These are phyloP conservation scores for Hystrix brachyura DNA, from an alignment of 2,113 vertebrate genomes.

Conservation along the genomic window DNA sequence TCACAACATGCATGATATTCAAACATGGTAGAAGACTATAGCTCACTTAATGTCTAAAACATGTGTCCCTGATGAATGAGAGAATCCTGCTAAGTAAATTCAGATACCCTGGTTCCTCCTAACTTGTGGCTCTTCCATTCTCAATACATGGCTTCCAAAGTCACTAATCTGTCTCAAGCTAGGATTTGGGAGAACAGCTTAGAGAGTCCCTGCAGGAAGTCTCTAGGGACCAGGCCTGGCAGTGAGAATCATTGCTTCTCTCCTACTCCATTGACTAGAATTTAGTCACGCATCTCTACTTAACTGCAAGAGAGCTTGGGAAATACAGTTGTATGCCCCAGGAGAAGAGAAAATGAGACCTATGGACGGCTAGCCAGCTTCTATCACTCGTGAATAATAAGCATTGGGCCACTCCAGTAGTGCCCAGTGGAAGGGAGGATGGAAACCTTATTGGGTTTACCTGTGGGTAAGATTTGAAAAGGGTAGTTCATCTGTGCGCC, in stretches of 20 bases:
- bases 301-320: not conserved
- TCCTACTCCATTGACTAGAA: not conserved
- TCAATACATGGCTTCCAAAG: slow-evolving; percentile 8
- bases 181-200: not conserved
- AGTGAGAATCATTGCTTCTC: not conserved
- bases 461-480: not conserved
- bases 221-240: not conserved
- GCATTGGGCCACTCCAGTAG: not conserved
- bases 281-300: not conserved
- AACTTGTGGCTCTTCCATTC: not conserved
- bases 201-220: not conserved
- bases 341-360: not conserved
- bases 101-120: slow-evolving; percentile 13
- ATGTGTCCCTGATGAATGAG: not conserved
- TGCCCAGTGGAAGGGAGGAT: not conserved
- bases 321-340: not conserved
- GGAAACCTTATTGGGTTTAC: not conserved
- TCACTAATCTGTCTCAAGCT: not conserved
- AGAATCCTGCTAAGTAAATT: not conserved
- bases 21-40: slow-evolving; percentile 26
- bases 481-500: not conserved
- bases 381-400: slow-evolving; percentile 19
- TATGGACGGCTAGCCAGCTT: not conserved
- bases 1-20: not conserved
- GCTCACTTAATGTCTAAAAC: slow-evolving; percentile 28